Base-by-base conservation (phyloP, 2,797 vertebrate genomes). In the Aphelocoma californica region DNA sequence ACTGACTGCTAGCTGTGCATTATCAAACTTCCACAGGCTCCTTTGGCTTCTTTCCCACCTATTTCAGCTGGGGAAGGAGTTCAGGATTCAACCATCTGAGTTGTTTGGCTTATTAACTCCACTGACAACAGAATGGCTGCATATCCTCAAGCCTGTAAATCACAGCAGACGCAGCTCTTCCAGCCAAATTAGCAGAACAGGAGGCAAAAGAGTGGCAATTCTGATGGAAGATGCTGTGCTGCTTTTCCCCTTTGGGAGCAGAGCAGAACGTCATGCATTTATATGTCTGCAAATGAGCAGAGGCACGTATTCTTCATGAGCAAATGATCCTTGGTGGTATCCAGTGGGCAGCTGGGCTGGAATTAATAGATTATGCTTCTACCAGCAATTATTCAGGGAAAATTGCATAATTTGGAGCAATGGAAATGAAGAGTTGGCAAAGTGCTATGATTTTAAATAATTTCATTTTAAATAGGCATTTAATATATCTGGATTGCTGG, bases 251-350 rank as follows among this genome's bases (percentile, higher is more conserved):
- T 56, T 67, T 70, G 95, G 92, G 93, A 97, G 50, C 0, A 2
- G n/a, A 93, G 77, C 72, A 81, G 74, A 87, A 85, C 3, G 6
- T 87, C 65, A 97, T 96, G 96, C 96, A 97, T 97, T 97, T 97
- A 96, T 95, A 96, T 85, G 88, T 82, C 82, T 95, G 36, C 51
- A 96, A 96, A 97, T 97, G 88, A 96, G 87, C 72, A 93, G 36
- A 85, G 69, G 7, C 53, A 57, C 12, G 4, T 32, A 92, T 91
- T n/a, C 69, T 93, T 93, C 92, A 91, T 54, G 34, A 80, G 48
- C 62, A 91, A 96, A 90, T 62, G 26, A 61, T 91, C 44, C 54
- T 90, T 79, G 56, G 36, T 87, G 51, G 72, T 66, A 92, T 91
- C 62, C 73, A 86, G 34, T 58, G 51, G 86, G 51, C 88, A 94